Conservation (phyloP, 2,888 invertebrate species). For the Plagodis pulveraria region DNA sequence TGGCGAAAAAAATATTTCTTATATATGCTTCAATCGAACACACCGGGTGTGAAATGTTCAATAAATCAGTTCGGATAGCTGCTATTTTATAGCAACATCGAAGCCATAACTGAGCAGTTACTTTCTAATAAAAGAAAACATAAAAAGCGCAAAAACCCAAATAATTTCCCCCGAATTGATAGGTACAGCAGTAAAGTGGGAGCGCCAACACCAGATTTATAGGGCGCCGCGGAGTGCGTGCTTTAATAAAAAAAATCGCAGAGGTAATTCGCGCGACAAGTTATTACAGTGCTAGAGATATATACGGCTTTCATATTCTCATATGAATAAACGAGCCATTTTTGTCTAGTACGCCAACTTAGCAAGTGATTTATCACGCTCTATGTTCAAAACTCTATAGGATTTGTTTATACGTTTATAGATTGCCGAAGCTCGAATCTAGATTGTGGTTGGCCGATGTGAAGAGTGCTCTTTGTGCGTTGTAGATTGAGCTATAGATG, state of each 20-base stretch:
- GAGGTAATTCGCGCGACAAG: conserved; percentile 80
- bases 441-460: conserved; percentile 7
- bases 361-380: conserved; percentile 46
- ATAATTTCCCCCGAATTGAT: conserved; percentile 73
- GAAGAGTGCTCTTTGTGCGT: conserved; percentile 16
- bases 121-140: conserved; percentile 64
- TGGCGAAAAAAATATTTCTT: too few relatives aligned
- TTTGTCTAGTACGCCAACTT: conserved; percentile 62
- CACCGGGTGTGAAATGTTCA: conserved; percentile 19
- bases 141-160: conserved; percentile 64
- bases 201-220: conserved; percentile 78
- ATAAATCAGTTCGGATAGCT: conserved; percentile 25
- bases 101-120: conserved; percentile 48
- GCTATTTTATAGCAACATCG: conserved; percentile 39
- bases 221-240: conserved; percentile 77
- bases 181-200: conserved; percentile 72
- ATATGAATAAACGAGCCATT: conserved; percentile 69
- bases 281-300: conserved; percentile 74
- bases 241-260: conserved; percentile 78
- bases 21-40: conserved; percentile 6
- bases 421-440: conserved; percentile 1
- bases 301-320: conserved; percentile 69
- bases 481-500: conserved; percentile 28
- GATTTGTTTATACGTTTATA: conserved; percentile 29
- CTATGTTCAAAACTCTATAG: conserved; percentile 42